These are phyloP conservation scores for Aphaenogaster rudis DNA, from an alignment of 1,140 invertebrate genomes.

Conservation along the genomic window DNA sequence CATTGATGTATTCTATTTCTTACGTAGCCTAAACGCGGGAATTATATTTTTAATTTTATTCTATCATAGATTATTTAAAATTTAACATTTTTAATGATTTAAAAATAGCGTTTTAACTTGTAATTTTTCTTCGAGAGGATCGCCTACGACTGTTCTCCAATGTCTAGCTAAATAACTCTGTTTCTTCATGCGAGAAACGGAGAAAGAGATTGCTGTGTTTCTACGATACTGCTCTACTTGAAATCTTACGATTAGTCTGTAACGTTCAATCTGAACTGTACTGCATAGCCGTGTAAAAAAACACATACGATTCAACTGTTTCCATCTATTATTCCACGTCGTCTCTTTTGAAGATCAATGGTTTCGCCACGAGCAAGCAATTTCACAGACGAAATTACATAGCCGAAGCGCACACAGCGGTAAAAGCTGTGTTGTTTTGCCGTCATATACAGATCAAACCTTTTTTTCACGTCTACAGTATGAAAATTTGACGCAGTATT, in stretches of 20 bases:
- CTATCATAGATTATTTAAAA: background rate
- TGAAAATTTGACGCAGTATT: conserved; percentile 51
- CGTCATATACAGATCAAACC: background rate
- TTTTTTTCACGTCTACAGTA: background rate
- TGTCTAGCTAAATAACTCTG: background rate
- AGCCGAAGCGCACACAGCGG: background rate
- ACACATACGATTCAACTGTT: background rate
- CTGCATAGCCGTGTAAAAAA: background rate
- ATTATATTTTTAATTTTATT: background rate
- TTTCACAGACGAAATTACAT: conserved; percentile 39
- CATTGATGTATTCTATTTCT: background rate
- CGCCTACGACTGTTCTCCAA: background rate
- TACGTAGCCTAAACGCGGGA: too few relatives aligned
- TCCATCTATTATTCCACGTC: conserved; percentile 4
- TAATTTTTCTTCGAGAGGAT: background rate
- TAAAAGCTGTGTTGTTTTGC: background rate
- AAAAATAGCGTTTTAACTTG: background rate
- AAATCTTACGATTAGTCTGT: background rate
- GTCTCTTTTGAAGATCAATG: conserved; percentile 26
- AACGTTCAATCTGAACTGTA: background rate
- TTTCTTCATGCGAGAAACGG: background rate
- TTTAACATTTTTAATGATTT: conserved; percentile 10
- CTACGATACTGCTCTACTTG: background rate
- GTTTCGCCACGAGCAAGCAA: conserved; percentile 8
- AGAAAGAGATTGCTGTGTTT: background rate